Evolutionary conservation across 2,888 invertebrate species (phyloP).

Genomic region (Esperia sulphurella): DNA sequence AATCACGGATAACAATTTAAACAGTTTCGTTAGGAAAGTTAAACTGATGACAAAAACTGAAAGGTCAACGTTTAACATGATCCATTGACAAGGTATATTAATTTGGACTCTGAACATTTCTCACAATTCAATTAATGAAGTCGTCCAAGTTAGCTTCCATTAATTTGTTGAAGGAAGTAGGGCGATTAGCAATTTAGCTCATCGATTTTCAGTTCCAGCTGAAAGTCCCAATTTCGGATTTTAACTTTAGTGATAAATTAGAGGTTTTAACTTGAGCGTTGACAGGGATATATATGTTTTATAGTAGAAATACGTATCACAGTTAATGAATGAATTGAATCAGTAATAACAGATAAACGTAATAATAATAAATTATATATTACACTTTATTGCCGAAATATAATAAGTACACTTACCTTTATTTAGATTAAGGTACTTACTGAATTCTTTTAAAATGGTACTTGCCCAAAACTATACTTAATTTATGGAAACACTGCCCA

Average conservation of each 20-base stretch:
- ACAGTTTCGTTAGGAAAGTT: neutral
- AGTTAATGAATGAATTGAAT: too few species aligned
- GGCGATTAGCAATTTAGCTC: neutral
- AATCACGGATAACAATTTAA: neutral
- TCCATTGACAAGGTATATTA: constrained; percentile 3
- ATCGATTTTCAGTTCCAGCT: neutral
- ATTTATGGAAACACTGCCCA: too few species aligned
- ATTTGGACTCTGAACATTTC: constrained; percentile 5
- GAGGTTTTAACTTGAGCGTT: neutral
- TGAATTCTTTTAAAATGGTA: too few species aligned
- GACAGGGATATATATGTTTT: neutral
- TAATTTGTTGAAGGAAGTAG: neutral
- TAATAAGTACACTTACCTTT: too few species aligned
- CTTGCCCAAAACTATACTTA: too few species aligned
- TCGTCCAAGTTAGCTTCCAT: neutral
- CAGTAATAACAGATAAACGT: too few species aligned
- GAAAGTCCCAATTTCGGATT: neutral
- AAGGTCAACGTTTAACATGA: constrained; percentile 2
- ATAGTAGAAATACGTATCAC: too few species aligned
- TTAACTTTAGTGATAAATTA: neutral
- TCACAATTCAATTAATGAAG: constrained; percentile 8
- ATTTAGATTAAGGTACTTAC: too few species aligned
- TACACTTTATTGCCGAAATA: too few species aligned
- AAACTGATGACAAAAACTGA: neutral
- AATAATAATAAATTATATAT: too few species aligned